A percentile compares a stretch with the other conserved stretches of the same genome.
These are phyloP conservation scores for Drosophila rufa DNA, from an alignment of 1,140 invertebrate genomes.

Conservation along the genomic window DNA sequence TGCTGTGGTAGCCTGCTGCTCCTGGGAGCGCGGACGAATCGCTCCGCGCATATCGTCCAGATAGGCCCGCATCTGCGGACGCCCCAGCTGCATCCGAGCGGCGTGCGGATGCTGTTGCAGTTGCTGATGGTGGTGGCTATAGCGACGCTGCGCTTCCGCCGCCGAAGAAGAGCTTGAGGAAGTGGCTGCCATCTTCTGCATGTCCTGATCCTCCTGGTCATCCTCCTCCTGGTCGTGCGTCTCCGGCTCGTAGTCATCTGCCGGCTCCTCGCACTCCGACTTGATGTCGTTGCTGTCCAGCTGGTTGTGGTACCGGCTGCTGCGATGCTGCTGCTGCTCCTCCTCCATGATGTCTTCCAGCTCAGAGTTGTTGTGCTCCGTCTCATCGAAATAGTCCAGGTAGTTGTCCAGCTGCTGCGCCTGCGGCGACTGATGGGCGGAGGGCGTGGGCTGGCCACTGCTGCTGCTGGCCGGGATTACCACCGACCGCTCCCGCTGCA, in stretches of 20 bases:
- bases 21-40: slow-evolving; percentile 67
- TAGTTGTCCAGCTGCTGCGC: slow-evolving; percentile 69
- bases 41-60: slow-evolving; percentile 63
- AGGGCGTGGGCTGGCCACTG: slow-evolving; percentile 40
- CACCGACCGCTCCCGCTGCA: slow-evolving; percentile 71
- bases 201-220: slow-evolving; percentile 52
- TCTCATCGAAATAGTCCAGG: slow-evolving; percentile 76
- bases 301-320: slow-evolving; percentile 51
- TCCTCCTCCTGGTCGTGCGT: slow-evolving; percentile 43
- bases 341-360: slow-evolving; percentile 78
- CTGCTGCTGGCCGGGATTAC: slow-evolving; percentile 39
- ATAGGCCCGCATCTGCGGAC: slow-evolving; percentile 66
- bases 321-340: slow-evolving; percentile 67
- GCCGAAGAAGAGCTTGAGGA: slow-evolving; percentile 55
- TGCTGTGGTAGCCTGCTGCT: slow-evolving; percentile 39
- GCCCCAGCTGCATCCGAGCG: slow-evolving; percentile 55
- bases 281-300: slow-evolving; percentile 79
- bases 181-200: slow-evolving; percentile 61
- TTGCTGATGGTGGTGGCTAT: slow-evolving; percentile 56
- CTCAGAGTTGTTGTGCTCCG: slow-evolving; percentile 69
- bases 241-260: slow-evolving; percentile 67
- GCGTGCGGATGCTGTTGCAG: slow-evolving; percentile 10
- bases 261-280: slow-evolving; percentile 77
- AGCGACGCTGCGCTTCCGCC: slow-evolving; percentile 50
- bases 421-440: slow-evolving; percentile 61